Evolutionary conservation across 1,140 invertebrate species (phyloP), one percentile per base, ranked within the genome.

Genomic region (Zaprionus ghesquierei): DNA sequence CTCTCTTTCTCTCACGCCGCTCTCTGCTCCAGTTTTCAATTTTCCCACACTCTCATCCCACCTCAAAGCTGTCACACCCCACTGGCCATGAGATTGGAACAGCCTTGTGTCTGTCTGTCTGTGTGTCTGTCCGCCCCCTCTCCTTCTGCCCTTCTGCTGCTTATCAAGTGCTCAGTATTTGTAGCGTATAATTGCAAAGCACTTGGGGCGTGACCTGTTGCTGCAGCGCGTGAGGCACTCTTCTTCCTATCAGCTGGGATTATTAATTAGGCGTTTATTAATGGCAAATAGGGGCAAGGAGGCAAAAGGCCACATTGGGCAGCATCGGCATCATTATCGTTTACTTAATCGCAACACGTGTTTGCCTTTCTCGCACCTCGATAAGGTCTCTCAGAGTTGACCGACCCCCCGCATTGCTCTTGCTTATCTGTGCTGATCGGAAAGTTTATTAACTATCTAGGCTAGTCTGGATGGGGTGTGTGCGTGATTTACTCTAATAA

Each of bases 91-190:
- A 35, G 31, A 54, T 13, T 49, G 22, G 22, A 35, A 15, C 22
- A 63, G 46, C 38, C 29, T 59, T 44, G 10, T 44, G n/a, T 20
- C 15, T 38, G 31, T 55, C 15, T 55, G 29, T 55, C 29, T 53
- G 29, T 2, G 5, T 23, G 5, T 22, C n/a, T 46, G 5, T 22
- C 12, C 1, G 10, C 33, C 41, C 38, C 10, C 20, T n/a, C n/a
- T n/a, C n/a, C n/a, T n/a, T n/a, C n/a, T n/a, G n/a, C 5, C 31
- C 15, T 23, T n/a, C n/a, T n/a, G n/a, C 18, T 44, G 10, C 51
- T 75, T 75, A 75, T 75, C 72, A 59, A 44, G 23, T 56, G 56
- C 54, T 58, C n/a, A 58, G 70, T 75, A 70, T 75, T 75, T 70
- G 64, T 66, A 75, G 59, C 46, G 53, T 27, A 35, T 75, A 70